phyloP scores from a whole-genome alignment of 2,113 vertebrate species.

The Protomyctophum bolini region DNA sequence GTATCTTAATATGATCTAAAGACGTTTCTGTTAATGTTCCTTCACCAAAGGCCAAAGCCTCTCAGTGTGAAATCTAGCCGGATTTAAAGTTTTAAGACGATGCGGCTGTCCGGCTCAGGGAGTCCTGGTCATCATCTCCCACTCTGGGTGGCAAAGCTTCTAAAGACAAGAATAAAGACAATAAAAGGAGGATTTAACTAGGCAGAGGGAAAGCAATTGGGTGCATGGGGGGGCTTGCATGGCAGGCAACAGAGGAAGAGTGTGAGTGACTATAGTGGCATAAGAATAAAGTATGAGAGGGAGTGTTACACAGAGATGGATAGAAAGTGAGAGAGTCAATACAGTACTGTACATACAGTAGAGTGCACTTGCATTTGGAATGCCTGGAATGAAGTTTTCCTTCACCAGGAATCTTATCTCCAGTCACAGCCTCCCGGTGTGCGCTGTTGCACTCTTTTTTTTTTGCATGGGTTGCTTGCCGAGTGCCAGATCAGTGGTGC shows the following conservation, averaged over 20 bases:
- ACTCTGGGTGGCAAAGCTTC: conserved; percentile 64
- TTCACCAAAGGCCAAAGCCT: conserved; percentile 61
- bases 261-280: too few species aligned
- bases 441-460: conserved; percentile 30
- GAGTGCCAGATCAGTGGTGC: conserved; percentile 29
- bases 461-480: conserved; percentile 37
- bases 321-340: conserved; percentile 16
- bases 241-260: too few species aligned
- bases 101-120: conserved; percentile 65
- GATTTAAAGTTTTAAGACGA: conserved; percentile 73
- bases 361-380: not conserved
- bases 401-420: conserved; percentile 56
- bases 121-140: conserved; percentile 60
- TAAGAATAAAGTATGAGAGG: not conserved
- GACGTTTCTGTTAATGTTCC: conserved; percentile 66
- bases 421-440: conserved; percentile 24
- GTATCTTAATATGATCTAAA: conserved; percentile 72
- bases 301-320: not conserved
- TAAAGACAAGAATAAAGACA: conserved; percentile 53
- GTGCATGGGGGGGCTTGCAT: not conserved
- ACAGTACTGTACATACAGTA: not conserved
- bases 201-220: conserved; percentile 8
- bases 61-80: conserved; percentile 71
- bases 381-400: conserved; percentile 40
- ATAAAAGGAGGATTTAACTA: conserved; percentile 32